Evolutionary conservation across 2,113 vertebrate species (phyloP), one percentile per base, ranked within the genome.

Genomic region (Scalopus aquaticus): DNA sequence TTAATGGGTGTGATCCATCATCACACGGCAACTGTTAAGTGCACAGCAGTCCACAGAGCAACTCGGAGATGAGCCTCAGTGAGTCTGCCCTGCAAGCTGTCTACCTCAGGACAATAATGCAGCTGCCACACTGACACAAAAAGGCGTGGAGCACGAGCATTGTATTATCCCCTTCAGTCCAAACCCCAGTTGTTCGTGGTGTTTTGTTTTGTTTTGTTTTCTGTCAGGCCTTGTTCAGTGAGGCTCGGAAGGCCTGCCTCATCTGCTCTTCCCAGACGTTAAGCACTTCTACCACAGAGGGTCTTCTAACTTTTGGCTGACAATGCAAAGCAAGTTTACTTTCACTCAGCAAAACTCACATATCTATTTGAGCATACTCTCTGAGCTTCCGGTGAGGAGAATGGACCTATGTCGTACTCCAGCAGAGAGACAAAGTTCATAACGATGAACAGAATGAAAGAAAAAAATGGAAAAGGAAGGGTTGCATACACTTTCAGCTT

Each of bases 201-300:
- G 90, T n/a, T n/a, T n/a, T 91, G 73, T 88, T 95, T 73, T 62
- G 28, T 35, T 44, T 42, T 56, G 32, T 22, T 44, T 64, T 67
- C 39, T 93, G 62, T 90, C 65, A 73, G 44, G 64, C 4, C 56
- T 94, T 64, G 64, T 83, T 1, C 76, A n/a, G 67, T 90, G 87
- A 92, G 91, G 79, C 84, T 97, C 91, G 93, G 49, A 97, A 95
- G 39, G 87, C 78, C 96, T 97, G 42, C 26, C 32, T 88, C 46
- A 93, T 96, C 88, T 94, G 60, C 91, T 96, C 30, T 97, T 93
- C 74, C 96, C 28, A 77, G 65, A 95, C 77, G 4, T 85, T 26
- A 15, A 96, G 19, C 73, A 98, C 97, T 97, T 94, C 65, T 0
- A 3, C 65, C 96, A 93, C 97, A 98, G 96, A 96, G 97, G 94